Evolutionary conservation across 1,140 invertebrate genomes (phyloP).

Genomic region (Saccostrea glomerata): DNA sequence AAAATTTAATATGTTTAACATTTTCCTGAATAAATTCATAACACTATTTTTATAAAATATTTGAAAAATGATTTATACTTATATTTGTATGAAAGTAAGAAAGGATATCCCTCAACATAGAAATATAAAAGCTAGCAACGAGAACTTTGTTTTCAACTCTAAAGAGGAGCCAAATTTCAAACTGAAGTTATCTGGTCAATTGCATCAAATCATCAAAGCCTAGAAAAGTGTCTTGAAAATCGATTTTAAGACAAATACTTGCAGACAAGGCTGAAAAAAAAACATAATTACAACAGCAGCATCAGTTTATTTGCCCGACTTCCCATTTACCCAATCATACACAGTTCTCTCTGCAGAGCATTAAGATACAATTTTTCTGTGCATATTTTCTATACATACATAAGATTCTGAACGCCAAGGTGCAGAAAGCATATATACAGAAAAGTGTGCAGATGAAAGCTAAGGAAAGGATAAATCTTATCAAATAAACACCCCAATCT

Average conservation of each 20-base stretch:
- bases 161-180: no score
- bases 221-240: background rate
- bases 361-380: background rate
- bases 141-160: no score
- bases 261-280: background rate
- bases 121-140: no score
- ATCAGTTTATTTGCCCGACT: background rate
- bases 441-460: constrained; percentile 23
- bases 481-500: constrained; percentile 23
- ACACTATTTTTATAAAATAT: background rate
- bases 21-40: background rate
- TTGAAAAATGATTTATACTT: background rate
- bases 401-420: background rate
- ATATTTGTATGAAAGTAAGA: background rate
- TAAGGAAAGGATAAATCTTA: background rate
- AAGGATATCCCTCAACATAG: no score
- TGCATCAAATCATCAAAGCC: constrained; percentile 14
- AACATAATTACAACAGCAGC: background rate
- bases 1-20: no score
- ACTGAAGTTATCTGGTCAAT: background rate
- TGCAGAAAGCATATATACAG: background rate
- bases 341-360: background rate
- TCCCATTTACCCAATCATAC: background rate
- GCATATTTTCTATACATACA: background rate
- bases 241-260: background rate